These are phyloP conservation scores for Sphecodes monilicornis DNA, from an alignment of 2,888 invertebrate species.

Conservation along the genomic window DNA sequence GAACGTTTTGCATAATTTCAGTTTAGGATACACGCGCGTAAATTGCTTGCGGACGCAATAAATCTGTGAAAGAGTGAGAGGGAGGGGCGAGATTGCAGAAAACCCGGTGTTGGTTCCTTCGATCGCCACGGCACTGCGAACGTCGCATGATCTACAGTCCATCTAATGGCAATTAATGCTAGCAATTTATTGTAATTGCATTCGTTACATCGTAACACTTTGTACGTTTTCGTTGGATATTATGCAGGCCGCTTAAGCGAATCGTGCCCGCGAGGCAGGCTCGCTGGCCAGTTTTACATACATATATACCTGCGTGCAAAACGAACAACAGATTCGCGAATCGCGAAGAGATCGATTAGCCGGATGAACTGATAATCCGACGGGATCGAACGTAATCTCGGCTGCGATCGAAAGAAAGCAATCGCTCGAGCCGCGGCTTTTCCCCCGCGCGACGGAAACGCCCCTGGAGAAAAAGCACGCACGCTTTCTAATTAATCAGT, in stretches of 20 bases:
- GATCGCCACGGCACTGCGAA: conserved; percentile 4
- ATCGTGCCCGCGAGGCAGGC: background rate
- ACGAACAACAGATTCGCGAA: conserved; percentile 11
- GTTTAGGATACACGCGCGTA: conserved; percentile 58
- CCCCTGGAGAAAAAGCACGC: conserved; percentile 19
- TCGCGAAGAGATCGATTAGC: conserved; percentile 21
- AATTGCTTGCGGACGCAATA: conserved; percentile 47
- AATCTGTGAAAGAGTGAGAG: conserved; percentile 24
- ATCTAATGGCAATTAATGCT: conserved; percentile 54
- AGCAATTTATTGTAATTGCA: conserved; percentile 36
- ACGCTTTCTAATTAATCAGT: conserved; percentile 71
- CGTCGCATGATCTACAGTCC: conserved; percentile 26
- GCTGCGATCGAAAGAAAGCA: conserved; percentile 26
- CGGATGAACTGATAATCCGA: conserved; percentile 15
- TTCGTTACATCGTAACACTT: conserved; percentile 24
- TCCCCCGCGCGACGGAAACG: background rate
- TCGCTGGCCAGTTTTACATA: background rate
- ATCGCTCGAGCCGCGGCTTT: background rate
- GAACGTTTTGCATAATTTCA: conserved; percentile 55
- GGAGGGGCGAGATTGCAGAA: conserved; percentile 24
- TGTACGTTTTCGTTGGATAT: conserved; percentile 15
- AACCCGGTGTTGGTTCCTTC: background rate
- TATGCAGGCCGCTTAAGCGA: background rate
- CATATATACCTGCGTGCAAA: background rate
- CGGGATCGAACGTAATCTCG: conserved; percentile 7